Evolutionary conservation across 2,888 invertebrate species (phyloP).

Genomic region (Fabriciana adippe): DNA sequence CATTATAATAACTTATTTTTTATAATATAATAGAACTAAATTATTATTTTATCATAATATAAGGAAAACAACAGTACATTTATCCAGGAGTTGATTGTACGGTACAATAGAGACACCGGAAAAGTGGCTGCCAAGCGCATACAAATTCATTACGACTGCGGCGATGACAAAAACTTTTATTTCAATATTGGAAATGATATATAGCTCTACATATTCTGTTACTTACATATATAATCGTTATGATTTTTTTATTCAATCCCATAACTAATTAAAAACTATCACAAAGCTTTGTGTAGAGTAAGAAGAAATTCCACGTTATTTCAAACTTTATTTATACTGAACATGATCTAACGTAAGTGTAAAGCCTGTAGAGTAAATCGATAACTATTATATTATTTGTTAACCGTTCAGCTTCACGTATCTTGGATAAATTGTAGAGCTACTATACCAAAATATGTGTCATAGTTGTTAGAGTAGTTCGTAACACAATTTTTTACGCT

Average conservation of each 20-base stretch:
- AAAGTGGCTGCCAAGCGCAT: slow-evolving; percentile 23
- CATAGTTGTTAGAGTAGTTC: slow-evolving; percentile 12
- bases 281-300: no score
- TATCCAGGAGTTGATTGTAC: slow-evolving; percentile 1
- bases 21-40: no score
- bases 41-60: neutral
- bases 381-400: no score
- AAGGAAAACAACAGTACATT: neutral
- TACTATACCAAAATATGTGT: slow-evolving; percentile 9
- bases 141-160: slow-evolving; percentile 22
- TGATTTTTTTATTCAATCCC: no score
- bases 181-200: slow-evolving; percentile 11
- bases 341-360: no score
- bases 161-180: neutral
- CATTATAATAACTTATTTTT: no score
- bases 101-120: slow-evolving; percentile 29
- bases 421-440: neutral
- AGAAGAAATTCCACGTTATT: no score
- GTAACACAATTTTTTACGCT: slow-evolving; percentile 26
- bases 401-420: no score
- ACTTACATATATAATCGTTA: no score
- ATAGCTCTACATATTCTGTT: neutral
- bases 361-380: no score
- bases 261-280: no score
- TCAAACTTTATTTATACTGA: no score